Percentiles rank a stretch among this genome's conserved stretches.
These are phyloP conservation scores for Rallus crepitans DNA, from an alignment of 2,797 vertebrate genomes.

Conservation along the genomic window DNA sequence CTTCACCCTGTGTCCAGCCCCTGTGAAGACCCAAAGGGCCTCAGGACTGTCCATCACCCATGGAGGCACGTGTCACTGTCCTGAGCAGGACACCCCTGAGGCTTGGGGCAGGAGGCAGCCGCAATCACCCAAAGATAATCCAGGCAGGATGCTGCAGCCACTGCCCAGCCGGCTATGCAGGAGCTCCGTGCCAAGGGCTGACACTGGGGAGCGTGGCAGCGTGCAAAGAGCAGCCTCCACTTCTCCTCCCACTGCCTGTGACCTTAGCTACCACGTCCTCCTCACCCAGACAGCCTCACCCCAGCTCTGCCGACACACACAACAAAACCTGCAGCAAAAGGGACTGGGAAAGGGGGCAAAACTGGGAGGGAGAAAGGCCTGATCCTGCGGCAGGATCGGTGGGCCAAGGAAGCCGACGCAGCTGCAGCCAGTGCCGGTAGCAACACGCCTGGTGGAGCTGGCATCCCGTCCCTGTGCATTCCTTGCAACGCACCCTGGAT, in stretches of 20 bases:
- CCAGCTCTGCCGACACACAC: background rate
- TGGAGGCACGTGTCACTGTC: background rate
- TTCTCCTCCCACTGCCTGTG: background rate
- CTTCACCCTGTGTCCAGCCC: background rate
- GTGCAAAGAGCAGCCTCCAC: rapidly evolving
- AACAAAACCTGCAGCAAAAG: background rate
- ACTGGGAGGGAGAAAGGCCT: background rate
- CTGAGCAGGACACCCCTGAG: rapidly evolving
- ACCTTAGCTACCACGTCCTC: background rate
- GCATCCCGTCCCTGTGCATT: background rate
- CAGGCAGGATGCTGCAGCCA: rapidly evolving
- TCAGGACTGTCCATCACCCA: background rate
- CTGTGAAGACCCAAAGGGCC: background rate
- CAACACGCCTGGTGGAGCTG: background rate
- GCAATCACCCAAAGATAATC: background rate
- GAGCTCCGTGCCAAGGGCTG: background rate
- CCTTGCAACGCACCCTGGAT: background rate
- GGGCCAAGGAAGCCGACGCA: background rate
- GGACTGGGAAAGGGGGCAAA: background rate
- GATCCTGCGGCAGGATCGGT: background rate
- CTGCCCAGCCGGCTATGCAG: background rate
- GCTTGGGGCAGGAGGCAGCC: background rate
- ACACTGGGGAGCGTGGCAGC: rapidly evolving
- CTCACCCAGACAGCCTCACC: background rate
- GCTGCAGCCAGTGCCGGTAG: background rate